phyloP scores from a whole-genome alignment of 2,113 vertebrate genomes.

The Leucopsar rothschildi region DNA sequence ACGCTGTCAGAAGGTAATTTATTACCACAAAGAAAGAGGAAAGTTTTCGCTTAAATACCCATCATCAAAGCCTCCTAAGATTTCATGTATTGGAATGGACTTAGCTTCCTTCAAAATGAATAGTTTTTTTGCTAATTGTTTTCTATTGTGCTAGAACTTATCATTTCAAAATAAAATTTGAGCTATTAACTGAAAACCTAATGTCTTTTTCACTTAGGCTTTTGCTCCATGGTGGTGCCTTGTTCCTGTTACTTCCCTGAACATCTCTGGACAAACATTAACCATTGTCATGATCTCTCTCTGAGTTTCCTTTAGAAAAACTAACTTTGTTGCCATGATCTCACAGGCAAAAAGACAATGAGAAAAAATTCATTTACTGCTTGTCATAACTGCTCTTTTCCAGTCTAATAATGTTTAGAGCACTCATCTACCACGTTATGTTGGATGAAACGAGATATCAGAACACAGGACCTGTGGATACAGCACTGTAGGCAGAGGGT shows the following conservation, averaged over 20 bases:
- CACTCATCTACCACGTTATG: rapidly evolving
- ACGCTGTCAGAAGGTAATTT: not conserved
- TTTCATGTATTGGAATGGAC: not conserved
- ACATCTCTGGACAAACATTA: not conserved
- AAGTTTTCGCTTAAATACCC: not conserved
- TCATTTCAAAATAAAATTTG: not conserved
- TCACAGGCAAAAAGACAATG: not conserved
- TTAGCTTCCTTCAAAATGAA: not conserved
- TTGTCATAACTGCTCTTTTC: not conserved
- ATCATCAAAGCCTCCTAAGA: not conserved
- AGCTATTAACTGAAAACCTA: not conserved
- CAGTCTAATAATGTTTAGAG: not conserved
- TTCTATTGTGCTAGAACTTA: not conserved
- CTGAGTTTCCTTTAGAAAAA: not conserved
- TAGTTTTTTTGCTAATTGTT: not conserved
- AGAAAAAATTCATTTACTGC: not conserved
- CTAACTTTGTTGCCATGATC: not conserved
- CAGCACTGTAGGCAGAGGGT: not conserved
- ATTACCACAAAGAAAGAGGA: not conserved
- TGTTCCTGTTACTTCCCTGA: not conserved
- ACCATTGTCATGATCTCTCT: not conserved
- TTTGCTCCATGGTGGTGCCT: rapidly evolving
- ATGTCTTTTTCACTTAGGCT: not conserved
- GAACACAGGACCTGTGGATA: not conserved
- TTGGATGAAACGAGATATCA: not conserved